Evolutionary conservation across 2,797 vertebrate species (phyloP), one percentile per base, ranked within the genome.

Genomic region (Prunella strophiata): DNA sequence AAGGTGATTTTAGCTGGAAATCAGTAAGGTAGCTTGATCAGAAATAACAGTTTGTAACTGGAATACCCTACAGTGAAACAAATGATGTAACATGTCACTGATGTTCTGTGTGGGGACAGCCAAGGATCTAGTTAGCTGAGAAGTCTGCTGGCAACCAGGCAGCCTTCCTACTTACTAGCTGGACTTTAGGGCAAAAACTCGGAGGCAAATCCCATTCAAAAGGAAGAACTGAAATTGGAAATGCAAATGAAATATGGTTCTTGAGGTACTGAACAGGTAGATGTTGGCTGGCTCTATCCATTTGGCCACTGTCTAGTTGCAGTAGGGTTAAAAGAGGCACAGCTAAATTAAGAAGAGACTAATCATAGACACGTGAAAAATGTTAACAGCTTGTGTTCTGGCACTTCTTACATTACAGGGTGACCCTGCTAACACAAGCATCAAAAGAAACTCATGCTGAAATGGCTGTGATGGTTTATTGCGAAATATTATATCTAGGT

Each of bases 261-360:
- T 68, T 72, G 29, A 89, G 68, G 42, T 42, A 38, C 42, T 73
- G 79, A 79, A 51, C 17, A 38, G 59, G 36, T 40, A 57, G 78
- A 9, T 71, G 34, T 38, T 84, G 72, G 11, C 68, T 83, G 57
- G 66, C 51, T 89, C 27, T 50, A 7, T 91, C 11, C 23, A 16
- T 65, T 43, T 83, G 57, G 42, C 40, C 52, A 11, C 25, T 62
- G 36, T 40, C 27, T 65, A 36, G 48, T 63, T 72, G 47, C 52
- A 63, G n/a, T 15, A 80, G n/a, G 51, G 89, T 93, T 94, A 94
- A 95, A 79, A 61, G 65, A 77, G 57, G 26, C 62, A 67, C 29
- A 78, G 79, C 90, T 97, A 96, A 96, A 96, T 96, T 95, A 92
- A 95, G 95, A 61, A 54, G 71, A 62, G 50, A 36, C 83, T 94